These are phyloP conservation scores for Eristalinus sepulchralis DNA, from an alignment of 2,888 invertebrate genomes.

Conservation along the genomic window DNA sequence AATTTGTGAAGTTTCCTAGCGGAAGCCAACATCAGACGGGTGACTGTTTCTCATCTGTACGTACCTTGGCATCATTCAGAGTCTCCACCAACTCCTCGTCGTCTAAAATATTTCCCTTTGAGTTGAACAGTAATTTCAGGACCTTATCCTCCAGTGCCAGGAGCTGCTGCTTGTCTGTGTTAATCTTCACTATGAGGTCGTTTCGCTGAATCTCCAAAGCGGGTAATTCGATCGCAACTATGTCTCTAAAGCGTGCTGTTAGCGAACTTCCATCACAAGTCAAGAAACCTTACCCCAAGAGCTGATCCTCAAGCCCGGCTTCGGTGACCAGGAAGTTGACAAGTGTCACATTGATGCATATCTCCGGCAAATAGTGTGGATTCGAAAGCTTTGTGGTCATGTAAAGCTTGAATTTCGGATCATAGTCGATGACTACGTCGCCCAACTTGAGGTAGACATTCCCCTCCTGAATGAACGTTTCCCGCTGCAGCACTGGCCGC, in stretches of 20 bases:
- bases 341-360: constrained; percentile 95
- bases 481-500: constrained; percentile 90
- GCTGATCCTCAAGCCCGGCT: constrained; percentile 94
- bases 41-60: not conserved
- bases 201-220: constrained; percentile 91
- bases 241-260: constrained; percentile 78
- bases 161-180: constrained; percentile 91
- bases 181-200: constrained; percentile 91
- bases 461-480: constrained; percentile 88
- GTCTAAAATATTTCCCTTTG: constrained; percentile 95
- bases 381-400: constrained; percentile 95
- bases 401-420: constrained; percentile 91
- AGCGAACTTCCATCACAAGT: not conserved
- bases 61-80: constrained; percentile 78
- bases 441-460: constrained; percentile 91
- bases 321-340: constrained; percentile 96
- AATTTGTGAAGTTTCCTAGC: constrained; percentile 92
- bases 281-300: constrained; percentile 87
- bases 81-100: constrained; percentile 96
- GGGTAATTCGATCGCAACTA: constrained; percentile 94
- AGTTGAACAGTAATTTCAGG: constrained; percentile 89
- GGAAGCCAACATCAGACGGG: not conserved
- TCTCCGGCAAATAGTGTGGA: constrained; percentile 96
- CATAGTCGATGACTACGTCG: constrained; percentile 94
- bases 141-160: constrained; percentile 95